phyloP scores from a whole-genome alignment of 2,113 vertebrate species.

The Morphnarchus princeps region DNA sequence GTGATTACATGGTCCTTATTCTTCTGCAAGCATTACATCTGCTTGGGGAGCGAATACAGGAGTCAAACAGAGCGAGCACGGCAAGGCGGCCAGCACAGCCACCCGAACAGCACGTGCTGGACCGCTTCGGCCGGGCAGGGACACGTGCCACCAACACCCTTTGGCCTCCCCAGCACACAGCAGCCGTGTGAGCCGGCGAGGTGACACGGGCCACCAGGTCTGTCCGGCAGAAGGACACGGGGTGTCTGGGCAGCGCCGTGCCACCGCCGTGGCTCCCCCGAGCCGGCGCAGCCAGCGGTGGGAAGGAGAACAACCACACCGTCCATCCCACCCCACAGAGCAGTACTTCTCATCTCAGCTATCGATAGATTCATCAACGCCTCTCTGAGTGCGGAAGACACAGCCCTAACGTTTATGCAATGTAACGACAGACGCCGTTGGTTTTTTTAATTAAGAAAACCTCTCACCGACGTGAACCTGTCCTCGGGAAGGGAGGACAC shows the following conservation, averaged over 20 bases:
- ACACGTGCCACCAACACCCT: background rate
- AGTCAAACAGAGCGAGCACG: rapidly evolving
- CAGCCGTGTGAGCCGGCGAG: rapidly evolving
- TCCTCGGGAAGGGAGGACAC: background rate
- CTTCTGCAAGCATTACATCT: background rate
- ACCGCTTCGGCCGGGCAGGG: background rate
- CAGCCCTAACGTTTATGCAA: background rate
- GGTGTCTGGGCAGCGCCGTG: background rate
- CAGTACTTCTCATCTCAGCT: background rate
- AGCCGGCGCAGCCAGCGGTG: background rate
- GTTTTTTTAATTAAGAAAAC: background rate
- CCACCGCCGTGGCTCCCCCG: rapidly evolving
- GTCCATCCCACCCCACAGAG: background rate
- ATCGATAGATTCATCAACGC: rapidly evolving
- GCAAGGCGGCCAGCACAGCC: background rate
- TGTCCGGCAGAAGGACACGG: background rate
- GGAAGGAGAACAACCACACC: background rate
- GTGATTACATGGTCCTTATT: background rate
- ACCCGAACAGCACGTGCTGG: background rate
- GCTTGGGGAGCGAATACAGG: background rate
- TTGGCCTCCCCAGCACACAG: background rate
- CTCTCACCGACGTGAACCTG: rapidly evolving
- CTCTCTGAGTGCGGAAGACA: background rate
- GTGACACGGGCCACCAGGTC: background rate
- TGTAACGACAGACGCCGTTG: background rate